phyloP scores from a whole-genome alignment of 2,888 invertebrate species.

The Cosmia trapezina region DNA sequence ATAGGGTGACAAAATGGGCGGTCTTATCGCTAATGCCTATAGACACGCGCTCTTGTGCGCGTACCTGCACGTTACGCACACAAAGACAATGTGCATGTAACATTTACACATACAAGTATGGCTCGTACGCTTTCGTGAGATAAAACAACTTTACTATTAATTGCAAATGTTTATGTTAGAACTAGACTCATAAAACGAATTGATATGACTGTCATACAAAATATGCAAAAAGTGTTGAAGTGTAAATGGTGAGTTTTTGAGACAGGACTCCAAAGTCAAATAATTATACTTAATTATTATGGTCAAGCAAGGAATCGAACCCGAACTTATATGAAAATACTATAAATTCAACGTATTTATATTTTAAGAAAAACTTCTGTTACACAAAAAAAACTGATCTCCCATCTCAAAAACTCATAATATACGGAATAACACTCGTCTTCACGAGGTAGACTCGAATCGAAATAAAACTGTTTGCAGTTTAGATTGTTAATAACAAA shows the following conservation, averaged over 20 bases:
- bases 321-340: neutral
- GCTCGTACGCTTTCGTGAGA: too few species aligned
- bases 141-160: too few species aligned
- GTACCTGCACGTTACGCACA: too few species aligned
- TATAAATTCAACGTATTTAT: neutral
- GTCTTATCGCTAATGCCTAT: too few species aligned
- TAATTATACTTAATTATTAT: neutral
- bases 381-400: neutral
- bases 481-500: slow-evolving; percentile 3
- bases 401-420: slow-evolving; percentile 12
- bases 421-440: neutral
- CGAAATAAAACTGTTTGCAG: neutral
- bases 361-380: too few species aligned
- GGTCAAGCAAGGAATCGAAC: neutral
- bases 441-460: neutral
- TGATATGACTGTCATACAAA: neutral
- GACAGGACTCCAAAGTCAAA: neutral
- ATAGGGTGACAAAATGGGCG: too few species aligned
- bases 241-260: slow-evolving; percentile 11
- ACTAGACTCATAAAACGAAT: neutral
- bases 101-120: too few species aligned
- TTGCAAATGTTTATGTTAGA: slow-evolving; percentile 1
- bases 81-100: too few species aligned
- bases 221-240: slow-evolving; percentile 7
- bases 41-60: too few species aligned